Conservation (phyloP, 2,797 vertebrate genomes). For the Bradypodion pumilum region DNA sequence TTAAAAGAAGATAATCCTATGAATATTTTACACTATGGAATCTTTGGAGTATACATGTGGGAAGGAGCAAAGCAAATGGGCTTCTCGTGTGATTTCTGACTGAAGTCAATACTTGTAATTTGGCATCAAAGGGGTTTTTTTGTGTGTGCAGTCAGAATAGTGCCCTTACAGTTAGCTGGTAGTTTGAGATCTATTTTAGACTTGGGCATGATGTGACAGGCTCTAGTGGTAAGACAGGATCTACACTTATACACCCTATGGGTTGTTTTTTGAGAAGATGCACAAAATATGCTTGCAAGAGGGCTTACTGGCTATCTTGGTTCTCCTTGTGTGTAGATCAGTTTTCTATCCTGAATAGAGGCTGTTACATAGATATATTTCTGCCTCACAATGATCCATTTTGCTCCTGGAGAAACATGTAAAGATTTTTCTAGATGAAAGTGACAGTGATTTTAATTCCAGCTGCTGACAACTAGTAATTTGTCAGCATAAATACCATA, state of each 20-base stretch:
- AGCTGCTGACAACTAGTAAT: neutral
- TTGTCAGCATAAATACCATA: neutral
- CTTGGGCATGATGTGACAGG: constrained; percentile 1
- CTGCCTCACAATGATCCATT: neutral
- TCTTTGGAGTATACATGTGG: neutral
- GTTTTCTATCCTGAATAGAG: neutral
- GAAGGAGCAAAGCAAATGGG: neutral
- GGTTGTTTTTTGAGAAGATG: neutral
- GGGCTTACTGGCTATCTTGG: neutral
- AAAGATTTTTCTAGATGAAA: constrained; percentile 1
- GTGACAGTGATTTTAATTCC: neutral
- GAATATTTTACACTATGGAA: neutral
- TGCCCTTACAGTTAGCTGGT: neutral
- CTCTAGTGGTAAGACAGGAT: neutral
- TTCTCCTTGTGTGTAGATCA: constrained; percentile 4
- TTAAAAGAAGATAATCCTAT: neutral
- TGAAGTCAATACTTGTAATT: neutral
- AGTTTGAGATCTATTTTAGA: neutral
- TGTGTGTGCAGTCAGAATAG: neutral
- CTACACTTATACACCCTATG: neutral
- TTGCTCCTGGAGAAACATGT: neutral
- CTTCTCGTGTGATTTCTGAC: neutral
- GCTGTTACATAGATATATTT: neutral
- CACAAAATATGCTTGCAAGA: neutral
- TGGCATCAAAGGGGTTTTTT: neutral